A percentile compares a stretch with the other conserved stretches of the same genome.
These are phyloP conservation scores for Athene cunicularia DNA, from an alignment of 2,113 vertebrate genomes.

Conservation along the genomic window DNA sequence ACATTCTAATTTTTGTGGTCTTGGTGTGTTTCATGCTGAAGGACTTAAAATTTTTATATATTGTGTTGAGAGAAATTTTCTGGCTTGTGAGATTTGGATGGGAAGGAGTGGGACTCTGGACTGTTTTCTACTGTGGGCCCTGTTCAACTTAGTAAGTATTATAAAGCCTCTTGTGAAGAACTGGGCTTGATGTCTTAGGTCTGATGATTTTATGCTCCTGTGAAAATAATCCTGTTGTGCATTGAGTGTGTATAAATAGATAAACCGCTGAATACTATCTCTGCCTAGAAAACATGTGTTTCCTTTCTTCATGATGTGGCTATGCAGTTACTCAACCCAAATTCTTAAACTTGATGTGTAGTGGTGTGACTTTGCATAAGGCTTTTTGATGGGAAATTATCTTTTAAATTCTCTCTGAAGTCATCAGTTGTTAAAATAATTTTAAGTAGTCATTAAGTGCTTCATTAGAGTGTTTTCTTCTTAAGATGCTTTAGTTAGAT, in stretches of 20 bases:
- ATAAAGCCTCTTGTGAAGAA: not conserved
- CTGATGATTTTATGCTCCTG: not conserved
- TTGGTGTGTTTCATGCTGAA: not conserved
- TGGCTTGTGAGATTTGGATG: not conserved
- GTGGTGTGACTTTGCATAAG: not conserved
- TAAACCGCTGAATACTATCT: fast-evolving
- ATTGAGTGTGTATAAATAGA: not conserved
- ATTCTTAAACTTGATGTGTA: not conserved
- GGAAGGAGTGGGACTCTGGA: not conserved
- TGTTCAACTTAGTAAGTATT: not conserved
- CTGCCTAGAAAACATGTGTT: not conserved
- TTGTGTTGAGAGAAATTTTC: not conserved
- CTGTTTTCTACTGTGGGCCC: not conserved
- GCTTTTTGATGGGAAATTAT: conserved; percentile 15
- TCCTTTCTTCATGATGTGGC: not conserved
- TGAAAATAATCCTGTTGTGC: not conserved
- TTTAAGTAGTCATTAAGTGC: conserved; percentile 54
- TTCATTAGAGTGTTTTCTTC: conserved; percentile 64
- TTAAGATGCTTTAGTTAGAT: conserved; percentile 7
- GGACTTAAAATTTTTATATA: not conserved
- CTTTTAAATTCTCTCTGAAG: conserved; percentile 15
- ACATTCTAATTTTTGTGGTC: not conserved
- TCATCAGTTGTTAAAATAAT: conserved; percentile 51
- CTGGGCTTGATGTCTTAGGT: not conserved
- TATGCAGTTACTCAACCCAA: not conserved